Evolutionary conservation across 1,140 invertebrate genomes (phyloP).

Genomic region (Neomicropteryx cornuta): DNA sequence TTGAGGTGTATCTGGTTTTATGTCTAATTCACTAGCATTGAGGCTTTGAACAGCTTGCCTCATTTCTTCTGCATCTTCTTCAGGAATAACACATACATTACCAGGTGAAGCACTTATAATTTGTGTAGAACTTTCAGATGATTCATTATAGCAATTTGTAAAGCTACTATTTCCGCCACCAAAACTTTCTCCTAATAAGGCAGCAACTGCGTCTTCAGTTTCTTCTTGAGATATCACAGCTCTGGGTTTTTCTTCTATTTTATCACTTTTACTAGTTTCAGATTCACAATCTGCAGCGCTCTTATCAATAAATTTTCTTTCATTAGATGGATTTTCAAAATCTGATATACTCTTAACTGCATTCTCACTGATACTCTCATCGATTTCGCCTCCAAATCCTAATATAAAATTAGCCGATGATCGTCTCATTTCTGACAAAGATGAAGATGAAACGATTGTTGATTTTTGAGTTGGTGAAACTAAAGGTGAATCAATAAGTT

Average conservation of each 20-base stretch:
- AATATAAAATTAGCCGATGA: conserved; percentile 52
- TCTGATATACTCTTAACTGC: conserved; percentile 52
- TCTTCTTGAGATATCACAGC: conserved; percentile 84
- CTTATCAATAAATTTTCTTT: conserved; percentile 14
- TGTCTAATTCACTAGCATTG: conserved; percentile 58
- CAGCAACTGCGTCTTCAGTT: conserved; percentile 84
- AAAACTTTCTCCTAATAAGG: conserved; percentile 74
- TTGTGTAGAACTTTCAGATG: conserved; percentile 24
- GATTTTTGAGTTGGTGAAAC: too few species aligned
- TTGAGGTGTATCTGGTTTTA: conserved; percentile 73
- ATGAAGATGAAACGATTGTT: too few species aligned
- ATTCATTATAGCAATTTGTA: conserved; percentile 38
- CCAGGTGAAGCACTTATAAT: conserved; percentile 30
- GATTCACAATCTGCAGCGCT: conserved; percentile 19
- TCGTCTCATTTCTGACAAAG: conserved; percentile 25
- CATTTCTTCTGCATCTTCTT: conserved; percentile 66
- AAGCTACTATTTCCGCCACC: conserved; percentile 42
- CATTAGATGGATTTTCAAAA: conserved; percentile 24
- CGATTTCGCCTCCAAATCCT: conserved; percentile 56
- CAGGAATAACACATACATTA: conserved; percentile 43
- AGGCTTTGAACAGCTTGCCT: conserved; percentile 65
- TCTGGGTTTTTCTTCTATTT: conserved; percentile 63
- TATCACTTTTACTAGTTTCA: conserved; percentile 40
- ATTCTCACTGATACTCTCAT: conserved; percentile 65
- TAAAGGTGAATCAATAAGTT: too few species aligned